A percentile compares a stretch with the other conserved stretches of the same genome.
phyloP scores from a whole-genome alignment of 2,797 vertebrate species.

The Varecia variegata region DNA sequence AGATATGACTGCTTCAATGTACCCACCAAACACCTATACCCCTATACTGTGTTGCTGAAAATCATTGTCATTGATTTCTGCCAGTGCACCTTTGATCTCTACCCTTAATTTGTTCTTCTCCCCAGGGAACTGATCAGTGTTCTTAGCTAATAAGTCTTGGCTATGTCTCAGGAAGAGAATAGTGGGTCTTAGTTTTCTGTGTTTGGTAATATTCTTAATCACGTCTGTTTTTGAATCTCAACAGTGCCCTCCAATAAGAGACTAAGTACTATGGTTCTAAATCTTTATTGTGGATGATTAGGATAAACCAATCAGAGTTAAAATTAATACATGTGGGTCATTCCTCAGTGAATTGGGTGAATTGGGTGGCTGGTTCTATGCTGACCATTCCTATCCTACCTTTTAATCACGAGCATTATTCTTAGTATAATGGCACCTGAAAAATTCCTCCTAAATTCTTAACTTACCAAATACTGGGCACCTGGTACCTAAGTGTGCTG shows the following conservation, averaged over 20 bases:
- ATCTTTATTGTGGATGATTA: neutral
- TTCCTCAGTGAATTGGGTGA: neutral
- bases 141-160: neutral
- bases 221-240: neutral
- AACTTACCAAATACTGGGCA: neutral
- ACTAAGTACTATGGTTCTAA: neutral
- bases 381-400: neutral
- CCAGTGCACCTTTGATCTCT: neutral
- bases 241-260: neutral
- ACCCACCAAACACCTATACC: neutral
- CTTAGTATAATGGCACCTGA: neutral
- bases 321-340: neutral
- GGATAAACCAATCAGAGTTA: neutral
- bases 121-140: neutral
- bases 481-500: neutral
- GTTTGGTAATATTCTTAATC: neutral
- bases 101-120: neutral
- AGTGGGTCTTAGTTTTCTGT: neutral
- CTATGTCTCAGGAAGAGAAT: neutral
- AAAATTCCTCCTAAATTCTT: neutral
- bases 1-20: neutral
- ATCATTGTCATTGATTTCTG: neutral
- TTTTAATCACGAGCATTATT: neutral
- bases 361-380: neutral
- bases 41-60: neutral